These are phyloP conservation scores for Pherbina coryleti DNA, from an alignment of 2,888 invertebrate genomes.

Conservation along the genomic window DNA sequence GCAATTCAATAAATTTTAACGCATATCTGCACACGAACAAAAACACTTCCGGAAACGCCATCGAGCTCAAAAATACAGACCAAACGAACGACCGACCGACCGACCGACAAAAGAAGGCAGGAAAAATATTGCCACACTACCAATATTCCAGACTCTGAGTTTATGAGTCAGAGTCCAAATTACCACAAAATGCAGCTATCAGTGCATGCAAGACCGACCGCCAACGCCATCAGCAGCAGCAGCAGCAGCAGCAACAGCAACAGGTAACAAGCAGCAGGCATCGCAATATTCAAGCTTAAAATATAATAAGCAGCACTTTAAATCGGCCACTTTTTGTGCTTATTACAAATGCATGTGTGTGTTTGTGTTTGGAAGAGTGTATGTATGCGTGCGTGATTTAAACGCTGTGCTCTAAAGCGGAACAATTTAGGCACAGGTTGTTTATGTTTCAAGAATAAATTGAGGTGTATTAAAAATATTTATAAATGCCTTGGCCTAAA, in stretches of 20 bases:
- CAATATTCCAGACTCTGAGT: background rate
- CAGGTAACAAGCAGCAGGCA: background rate
- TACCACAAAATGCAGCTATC: slow-evolving; percentile 29
- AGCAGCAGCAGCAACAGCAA: slow-evolving; percentile 9
- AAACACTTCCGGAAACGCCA: slow-evolving; percentile 18
- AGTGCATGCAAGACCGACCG: slow-evolving; percentile 25
- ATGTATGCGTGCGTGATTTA: background rate
- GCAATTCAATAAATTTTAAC: slow-evolving; percentile 15
- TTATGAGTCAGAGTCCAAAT: slow-evolving; percentile 30
- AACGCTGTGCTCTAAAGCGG: background rate
- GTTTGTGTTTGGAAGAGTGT: background rate
- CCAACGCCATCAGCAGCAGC: background rate
- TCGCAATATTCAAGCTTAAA: no score
- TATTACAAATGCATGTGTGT: no score
- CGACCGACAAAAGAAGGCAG: background rate
- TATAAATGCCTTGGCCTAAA: background rate
- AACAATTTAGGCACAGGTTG: slow-evolving; percentile 14
- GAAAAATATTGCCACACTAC: background rate
- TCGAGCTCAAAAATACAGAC: background rate
- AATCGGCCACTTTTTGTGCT: no score
- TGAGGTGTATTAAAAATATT: background rate
- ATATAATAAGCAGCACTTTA: no score
- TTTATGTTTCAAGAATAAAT: slow-evolving; percentile 4
- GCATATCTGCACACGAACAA: slow-evolving; percentile 21
- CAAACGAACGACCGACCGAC: background rate